A percentile compares a stretch with the other conserved stretches of the same genome.
These are phyloP conservation scores for Ginglymostoma cirratum DNA, from an alignment of 2,113 vertebrate species.

Conservation along the genomic window DNA sequence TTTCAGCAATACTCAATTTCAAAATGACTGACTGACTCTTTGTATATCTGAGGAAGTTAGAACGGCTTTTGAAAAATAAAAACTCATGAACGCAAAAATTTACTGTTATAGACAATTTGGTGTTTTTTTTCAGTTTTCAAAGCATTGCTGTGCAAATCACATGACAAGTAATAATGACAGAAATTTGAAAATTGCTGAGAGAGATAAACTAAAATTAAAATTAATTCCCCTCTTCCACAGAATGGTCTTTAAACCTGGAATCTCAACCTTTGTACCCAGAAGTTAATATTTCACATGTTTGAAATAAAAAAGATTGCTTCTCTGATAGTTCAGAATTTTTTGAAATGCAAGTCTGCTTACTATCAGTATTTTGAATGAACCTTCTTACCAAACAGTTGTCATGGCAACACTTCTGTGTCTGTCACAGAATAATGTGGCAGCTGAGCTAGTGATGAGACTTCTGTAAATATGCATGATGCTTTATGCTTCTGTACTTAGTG, in stretches of 20 bases:
- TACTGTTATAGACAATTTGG: not conserved
- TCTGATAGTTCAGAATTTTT: not conserved
- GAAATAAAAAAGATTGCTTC: not conserved
- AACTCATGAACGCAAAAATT: not conserved
- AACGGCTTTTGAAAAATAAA: not conserved
- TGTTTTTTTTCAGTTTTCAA: not conserved
- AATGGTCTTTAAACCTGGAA: not conserved
- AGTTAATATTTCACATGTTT: not conserved
- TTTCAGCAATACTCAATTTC: too few species aligned
- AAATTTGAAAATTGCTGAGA: not conserved
- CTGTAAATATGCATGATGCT: not conserved
- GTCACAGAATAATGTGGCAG: not conserved
- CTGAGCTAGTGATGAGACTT: not conserved
- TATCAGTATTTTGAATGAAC: not conserved
- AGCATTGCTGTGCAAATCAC: not conserved
- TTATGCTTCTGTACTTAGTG: not conserved
- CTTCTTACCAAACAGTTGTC: not conserved
- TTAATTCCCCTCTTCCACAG: not conserved
- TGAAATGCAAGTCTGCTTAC: not conserved
- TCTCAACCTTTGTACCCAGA: not conserved
- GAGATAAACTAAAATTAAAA: not conserved
- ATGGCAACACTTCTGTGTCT: not conserved
- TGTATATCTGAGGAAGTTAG: too few species aligned
- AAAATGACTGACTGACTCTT: too few species aligned
- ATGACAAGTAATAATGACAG: not conserved